Base-by-base conservation (phyloP, 2,113 vertebrate genomes). In the Alces alces region DNA sequence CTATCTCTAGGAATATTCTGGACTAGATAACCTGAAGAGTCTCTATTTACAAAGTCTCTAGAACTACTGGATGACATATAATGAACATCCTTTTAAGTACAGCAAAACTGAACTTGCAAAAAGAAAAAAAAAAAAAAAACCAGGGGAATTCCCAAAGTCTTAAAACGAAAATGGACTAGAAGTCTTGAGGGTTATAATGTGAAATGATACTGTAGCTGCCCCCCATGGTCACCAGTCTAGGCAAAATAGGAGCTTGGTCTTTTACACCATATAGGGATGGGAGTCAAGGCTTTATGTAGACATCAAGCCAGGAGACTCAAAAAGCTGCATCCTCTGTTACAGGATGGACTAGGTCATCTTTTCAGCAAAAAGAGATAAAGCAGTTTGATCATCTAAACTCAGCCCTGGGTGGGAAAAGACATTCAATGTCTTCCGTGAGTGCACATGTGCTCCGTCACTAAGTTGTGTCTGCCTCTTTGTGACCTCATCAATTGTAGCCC, bases 11-110 rank as follows among this genome's bases (percentile, higher is more conserved):
- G 50, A 61, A 50, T 91, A 89, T 82, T 93, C 90, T 90, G n/a
- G 33, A 14, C 61, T 45, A 92, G 52, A 92, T 47, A 83, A 91
- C 33, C 36, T 61, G 64, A 52, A 86, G 88, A 58, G 28, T 91
- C 92, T 93, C 47, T 60, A 23, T 61, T 92, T 66, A 78, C 8
- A 21, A 60, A 93, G 50, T 33, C n/a, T 70, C 43, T 39, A 61
- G 60, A 82, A 93, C 66, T 30, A 28, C 82, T 39, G 60, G 85
- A 27, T 82, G 88, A 78, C 82, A 85, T 52, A 27, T 19, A 47
- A n/a, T 83, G 82, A 96, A 54, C 43, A 83, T 82, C 90, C 45
- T 94, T 97, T 91, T 57, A 95, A 95, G 92, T 70, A 50, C 64
- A 89, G 88, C 73, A 83, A 78, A 96, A 45, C 45, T 45, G 57